These are phyloP conservation scores for Limenitis camilla DNA, from an alignment of 2,888 invertebrate genomes.

Conservation along the genomic window DNA sequence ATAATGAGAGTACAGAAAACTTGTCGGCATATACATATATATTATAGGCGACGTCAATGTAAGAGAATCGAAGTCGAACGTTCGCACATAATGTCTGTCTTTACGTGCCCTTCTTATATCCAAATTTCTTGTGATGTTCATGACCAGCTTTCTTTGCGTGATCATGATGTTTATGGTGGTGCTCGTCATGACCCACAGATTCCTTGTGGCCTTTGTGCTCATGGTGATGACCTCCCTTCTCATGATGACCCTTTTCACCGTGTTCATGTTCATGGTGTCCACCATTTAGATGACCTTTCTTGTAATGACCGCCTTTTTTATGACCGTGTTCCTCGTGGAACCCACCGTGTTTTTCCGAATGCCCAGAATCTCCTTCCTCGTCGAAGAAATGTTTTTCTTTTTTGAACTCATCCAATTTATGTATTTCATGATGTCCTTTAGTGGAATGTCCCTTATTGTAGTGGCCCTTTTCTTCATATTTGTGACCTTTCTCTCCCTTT, in stretches of 20 bases:
- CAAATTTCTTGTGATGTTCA: constrained; percentile 86
- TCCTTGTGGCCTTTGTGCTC: constrained; percentile 87
- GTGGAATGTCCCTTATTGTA: constrained; percentile 90
- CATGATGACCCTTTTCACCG: constrained; percentile 86
- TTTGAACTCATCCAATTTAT: constrained; percentile 89
- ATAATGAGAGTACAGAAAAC: constrained; percentile 27
- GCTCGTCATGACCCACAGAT: constrained; percentile 83
- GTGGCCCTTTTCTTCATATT: constrained; percentile 79
- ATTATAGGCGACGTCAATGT: constrained; percentile 15
- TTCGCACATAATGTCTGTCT: constrained; percentile 7
- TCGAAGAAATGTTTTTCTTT: constrained; percentile 91
- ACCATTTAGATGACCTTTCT: constrained; percentile 87
- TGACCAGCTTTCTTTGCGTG: constrained; percentile 87
- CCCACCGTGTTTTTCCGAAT: constrained; percentile 87
- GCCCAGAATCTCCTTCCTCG: constrained; percentile 87
- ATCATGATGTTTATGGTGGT: constrained; percentile 82
- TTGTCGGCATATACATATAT: constrained; percentile 3
- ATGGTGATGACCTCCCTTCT: constrained; percentile 86
- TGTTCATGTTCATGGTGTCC: constrained; percentile 85
- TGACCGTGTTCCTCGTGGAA: constrained; percentile 86
- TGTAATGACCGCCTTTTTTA: constrained; percentile 86
- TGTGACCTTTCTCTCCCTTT: constrained; percentile 79
- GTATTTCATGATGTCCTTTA: constrained; percentile 88
- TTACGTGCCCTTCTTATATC: constrained; percentile 75
- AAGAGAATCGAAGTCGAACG: constrained; percentile 3